phyloP scores from a whole-genome alignment of 1,140 invertebrate genomes.

The Steinernema khuongi region DNA sequence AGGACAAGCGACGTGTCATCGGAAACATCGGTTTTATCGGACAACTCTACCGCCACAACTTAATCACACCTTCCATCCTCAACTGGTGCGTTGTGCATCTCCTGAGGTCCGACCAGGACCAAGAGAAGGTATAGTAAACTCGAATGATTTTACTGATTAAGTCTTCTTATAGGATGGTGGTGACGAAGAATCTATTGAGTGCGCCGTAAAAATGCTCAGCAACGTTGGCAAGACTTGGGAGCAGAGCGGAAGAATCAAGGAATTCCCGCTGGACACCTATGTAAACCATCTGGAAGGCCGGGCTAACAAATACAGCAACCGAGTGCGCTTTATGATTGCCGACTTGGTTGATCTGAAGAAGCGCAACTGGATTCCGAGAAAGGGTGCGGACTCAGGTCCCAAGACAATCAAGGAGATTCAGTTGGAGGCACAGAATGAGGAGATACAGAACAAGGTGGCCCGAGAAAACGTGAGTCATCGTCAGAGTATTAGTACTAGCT shows the following conservation, averaged over 20 bases:
- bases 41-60: conserved; percentile 4
- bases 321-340: background rate
- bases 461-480: background rate
- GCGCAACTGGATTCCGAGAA: conserved; percentile 8
- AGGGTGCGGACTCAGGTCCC: background rate
- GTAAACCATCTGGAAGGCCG: background rate
- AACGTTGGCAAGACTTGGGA: conserved; percentile 14
- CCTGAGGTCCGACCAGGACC: background rate
- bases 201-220: conserved; percentile 11
- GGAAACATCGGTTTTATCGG: conserved; percentile 18
- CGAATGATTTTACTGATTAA: background rate
- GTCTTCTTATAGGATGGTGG: background rate
- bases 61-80: conserved; percentile 12
- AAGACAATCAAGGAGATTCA: conserved; percentile 14
- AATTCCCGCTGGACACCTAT: background rate
- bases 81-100: conserved; percentile 20
- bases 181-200: conserved; percentile 11
- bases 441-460: conserved; percentile 8
- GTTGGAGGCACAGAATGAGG: background rate
- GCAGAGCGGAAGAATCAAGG: background rate
- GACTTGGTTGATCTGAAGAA: conserved; percentile 15
- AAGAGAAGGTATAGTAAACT: background rate
- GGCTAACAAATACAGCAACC: background rate
- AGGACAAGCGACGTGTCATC: conserved; percentile 9
- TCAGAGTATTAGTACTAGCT: background rate